Percentiles rank a stretch among this genome's conserved stretches.
These are phyloP conservation scores for Elephantulus edwardii DNA, from an alignment of 2,113 vertebrate genomes.

Conservation along the genomic window DNA sequence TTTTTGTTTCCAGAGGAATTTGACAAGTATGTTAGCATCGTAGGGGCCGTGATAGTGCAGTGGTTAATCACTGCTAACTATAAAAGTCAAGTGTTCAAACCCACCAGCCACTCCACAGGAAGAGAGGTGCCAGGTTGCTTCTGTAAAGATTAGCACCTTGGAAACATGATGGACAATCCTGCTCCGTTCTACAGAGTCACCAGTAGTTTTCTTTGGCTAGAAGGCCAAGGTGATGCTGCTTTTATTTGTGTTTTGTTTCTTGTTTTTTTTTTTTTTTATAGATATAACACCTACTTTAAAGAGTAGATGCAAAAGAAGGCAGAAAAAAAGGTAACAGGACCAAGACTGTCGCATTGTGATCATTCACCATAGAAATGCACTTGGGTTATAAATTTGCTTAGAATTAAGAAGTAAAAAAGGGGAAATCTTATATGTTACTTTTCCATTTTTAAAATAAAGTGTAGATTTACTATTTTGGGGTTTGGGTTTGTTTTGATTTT, in stretches of 20 bases:
- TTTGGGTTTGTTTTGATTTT: not conserved
- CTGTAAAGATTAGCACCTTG: not conserved
- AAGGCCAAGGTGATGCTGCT: too few species aligned
- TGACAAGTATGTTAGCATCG: not conserved
- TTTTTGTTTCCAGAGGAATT: slow-evolving; percentile 9
- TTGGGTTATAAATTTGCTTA: not conserved
- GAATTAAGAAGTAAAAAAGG: not conserved
- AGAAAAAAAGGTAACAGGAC: not conserved
- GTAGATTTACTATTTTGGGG: not conserved
- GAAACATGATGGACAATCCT: not conserved
- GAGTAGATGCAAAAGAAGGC: not conserved
- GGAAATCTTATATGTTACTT: not conserved
- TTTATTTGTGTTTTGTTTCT: too few species aligned
- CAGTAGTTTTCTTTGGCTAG: not conserved
- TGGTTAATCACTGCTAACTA: not conserved
- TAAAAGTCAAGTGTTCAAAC: not conserved
- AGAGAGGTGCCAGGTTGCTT: not conserved
- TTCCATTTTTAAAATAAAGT: slow-evolving; percentile 12
- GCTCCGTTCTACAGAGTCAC: not conserved
- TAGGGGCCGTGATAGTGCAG: not conserved
- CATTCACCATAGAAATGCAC: not conserved
- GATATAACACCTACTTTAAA: not conserved
- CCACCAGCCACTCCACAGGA: not conserved
- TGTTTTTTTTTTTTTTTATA: not conserved
- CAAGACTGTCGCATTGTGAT: not conserved